These are phyloP conservation scores for Dryoscopus gambensis DNA, from an alignment of 2,113 vertebrate genomes.

Conservation along the genomic window DNA sequence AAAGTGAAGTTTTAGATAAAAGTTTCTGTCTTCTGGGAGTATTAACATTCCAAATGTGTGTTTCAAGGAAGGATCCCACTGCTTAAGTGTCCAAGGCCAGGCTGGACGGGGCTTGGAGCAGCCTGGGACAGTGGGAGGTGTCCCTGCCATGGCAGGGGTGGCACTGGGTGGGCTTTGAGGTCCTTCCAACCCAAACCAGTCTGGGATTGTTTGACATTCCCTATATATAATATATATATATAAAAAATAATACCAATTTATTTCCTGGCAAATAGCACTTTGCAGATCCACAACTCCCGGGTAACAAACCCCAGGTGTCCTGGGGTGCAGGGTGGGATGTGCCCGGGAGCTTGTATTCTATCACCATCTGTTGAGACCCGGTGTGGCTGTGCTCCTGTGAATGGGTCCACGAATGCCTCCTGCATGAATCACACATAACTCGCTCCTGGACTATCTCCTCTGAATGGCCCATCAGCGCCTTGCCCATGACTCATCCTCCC, in stretches of 20 bases:
- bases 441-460: too few relatives aligned
- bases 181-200: not conserved
- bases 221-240: too few relatives aligned
- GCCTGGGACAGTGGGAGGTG: not conserved
- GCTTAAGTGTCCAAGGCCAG: not conserved
- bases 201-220: not conserved
- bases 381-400: too few relatives aligned
- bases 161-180: rapidly evolving
- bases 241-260: not conserved
- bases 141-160: not conserved
- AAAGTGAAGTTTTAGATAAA: not conserved
- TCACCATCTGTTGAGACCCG: too few relatives aligned
- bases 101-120: not conserved
- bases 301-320: not conserved
- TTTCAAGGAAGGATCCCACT: not conserved
- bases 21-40: not conserved
- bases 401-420: too few relatives aligned
- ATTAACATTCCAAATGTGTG: not conserved
- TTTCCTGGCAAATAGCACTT: not conserved
- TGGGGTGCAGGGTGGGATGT: too few relatives aligned
- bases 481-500: too few relatives aligned
- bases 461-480: too few relatives aligned
- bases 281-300: not conserved
- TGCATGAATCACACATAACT: too few relatives aligned
- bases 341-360: too few relatives aligned